Evolutionary conservation across 1,140 invertebrate species (phyloP), one percentile per base, ranked within the genome.

Genomic region (Drosophila mojavensis): DNA sequence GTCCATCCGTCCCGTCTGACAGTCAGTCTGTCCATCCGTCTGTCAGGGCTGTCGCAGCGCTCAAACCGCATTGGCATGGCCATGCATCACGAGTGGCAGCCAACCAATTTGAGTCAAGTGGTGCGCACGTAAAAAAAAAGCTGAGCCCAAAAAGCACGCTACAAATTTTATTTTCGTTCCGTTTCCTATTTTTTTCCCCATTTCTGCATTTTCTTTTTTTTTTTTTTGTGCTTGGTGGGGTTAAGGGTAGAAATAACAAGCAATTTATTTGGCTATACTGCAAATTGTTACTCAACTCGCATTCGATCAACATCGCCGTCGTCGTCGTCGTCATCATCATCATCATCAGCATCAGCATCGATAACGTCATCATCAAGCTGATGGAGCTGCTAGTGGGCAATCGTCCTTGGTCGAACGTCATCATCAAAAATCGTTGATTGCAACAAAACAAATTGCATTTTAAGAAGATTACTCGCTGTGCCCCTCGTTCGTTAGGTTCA

Each of bases 391-490:
- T 20, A 17, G n/a, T 47, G 56, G 41, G n/a, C 41, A 45, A 17
- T 39, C 54, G 43, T 60, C 33, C 47, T 73, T 58, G 39, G 54
- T 45, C 54, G 58, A 65, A 48, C 41, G 64, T 85, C 83, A 88
- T 86, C 83, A 86, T 86, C 83, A 88, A 86, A 86, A 88, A 89
- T 89, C 84, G 83, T 88, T 89, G 83, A 88, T 88, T 88, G 84
- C 84, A 89, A 88, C 84, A 89, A 86, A 89, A 88, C 84, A 89
- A 88, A 88, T 88, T 88, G 80, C 84, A 84, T 89, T 88, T 88
- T 88, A 88, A 88, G 84, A 66, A 83, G 84, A 88, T 88, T 88
- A 88, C 84, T 71, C 66, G 63, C 66, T 67, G 55, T 59, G 56
- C 60, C n/a, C 33, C 33, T 26, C 45, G n/a, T 47, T 48, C 7